These are phyloP conservation scores for Calliphora vomitoria DNA, from an alignment of 2,888 invertebrate genomes.

Conservation along the genomic window DNA sequence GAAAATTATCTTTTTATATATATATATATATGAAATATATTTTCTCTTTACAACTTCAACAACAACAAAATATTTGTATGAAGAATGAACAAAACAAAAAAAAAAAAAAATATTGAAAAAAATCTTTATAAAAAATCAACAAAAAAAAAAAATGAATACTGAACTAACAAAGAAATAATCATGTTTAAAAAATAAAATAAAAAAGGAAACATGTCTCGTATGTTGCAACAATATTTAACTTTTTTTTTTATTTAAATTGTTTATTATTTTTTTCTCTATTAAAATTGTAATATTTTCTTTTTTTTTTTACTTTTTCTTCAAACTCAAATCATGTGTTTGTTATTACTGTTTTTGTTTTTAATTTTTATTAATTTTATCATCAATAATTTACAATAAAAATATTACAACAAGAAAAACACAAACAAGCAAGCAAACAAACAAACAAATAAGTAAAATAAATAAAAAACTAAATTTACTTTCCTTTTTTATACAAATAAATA, in stretches of 20 bases:
- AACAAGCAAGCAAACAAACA: slow-evolving; percentile 52
- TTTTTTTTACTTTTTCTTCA: slow-evolving; percentile 68
- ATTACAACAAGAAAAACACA: slow-evolving; percentile 72
- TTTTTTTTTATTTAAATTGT: slow-evolving; percentile 69
- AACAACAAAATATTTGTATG: slow-evolving; percentile 66
- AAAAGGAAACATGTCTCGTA: slow-evolving; percentile 61
- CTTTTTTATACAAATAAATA: slow-evolving; percentile 82
- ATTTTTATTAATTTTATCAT: slow-evolving; percentile 68
- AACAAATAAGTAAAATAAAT: slow-evolving; percentile 58
- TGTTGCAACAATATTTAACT: slow-evolving; percentile 59
- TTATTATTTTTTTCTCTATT: slow-evolving; percentile 71
- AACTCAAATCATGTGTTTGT: slow-evolving; percentile 4
- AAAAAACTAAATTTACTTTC: slow-evolving; percentile 78
- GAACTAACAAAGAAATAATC: slow-evolving; percentile 75
- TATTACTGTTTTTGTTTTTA: slow-evolving; percentile 47
- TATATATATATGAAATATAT: slow-evolving; percentile 34
- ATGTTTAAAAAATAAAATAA: slow-evolving; percentile 70
- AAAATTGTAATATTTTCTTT: slow-evolving; percentile 74
- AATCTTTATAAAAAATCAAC: slow-evolving; percentile 68
- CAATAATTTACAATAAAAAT: slow-evolving; percentile 76
- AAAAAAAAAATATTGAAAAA: slow-evolving; percentile 61
- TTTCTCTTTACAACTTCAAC: slow-evolving; percentile 58
- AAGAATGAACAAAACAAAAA: slow-evolving; percentile 72
- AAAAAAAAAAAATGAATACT: slow-evolving; percentile 71
- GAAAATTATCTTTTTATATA: slow-evolving; percentile 32